These are phyloP conservation scores for Nannoperca australis DNA, from an alignment of 2,797 vertebrate species.

Conservation along the genomic window DNA sequence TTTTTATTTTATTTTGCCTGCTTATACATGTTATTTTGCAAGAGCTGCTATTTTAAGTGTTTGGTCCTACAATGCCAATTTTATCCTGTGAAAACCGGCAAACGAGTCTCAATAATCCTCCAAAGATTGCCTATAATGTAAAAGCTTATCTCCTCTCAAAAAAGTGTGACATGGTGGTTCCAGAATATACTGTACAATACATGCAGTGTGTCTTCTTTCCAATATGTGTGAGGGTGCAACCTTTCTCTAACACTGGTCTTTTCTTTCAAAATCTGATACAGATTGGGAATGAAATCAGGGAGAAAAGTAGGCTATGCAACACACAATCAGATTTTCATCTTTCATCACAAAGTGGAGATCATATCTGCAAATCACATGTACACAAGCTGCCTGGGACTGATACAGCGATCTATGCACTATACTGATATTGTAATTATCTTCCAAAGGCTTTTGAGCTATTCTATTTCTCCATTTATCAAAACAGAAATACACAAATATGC, in stretches of 20 bases:
- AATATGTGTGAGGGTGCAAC: neutral
- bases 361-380: constrained; percentile 48
- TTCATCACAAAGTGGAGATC: constrained; percentile 54
- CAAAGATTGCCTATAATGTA: constrained; percentile 20
- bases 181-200: neutral
- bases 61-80: constrained; percentile 33
- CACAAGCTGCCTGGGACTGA: constrained; percentile 47
- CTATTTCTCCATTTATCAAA: constrained; percentile 27
- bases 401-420: constrained; percentile 42
- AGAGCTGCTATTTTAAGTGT: constrained; percentile 38
- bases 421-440: constrained; percentile 50
- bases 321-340: constrained; percentile 40
- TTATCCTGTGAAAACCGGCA: constrained; percentile 32
- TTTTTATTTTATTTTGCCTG: constrained; percentile 56
- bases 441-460: constrained; percentile 42
- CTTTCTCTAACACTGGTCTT: constrained; percentile 9
- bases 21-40: constrained; percentile 39
- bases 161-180: constrained; percentile 13
- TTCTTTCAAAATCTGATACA: constrained; percentile 24
- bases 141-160: constrained; percentile 29
- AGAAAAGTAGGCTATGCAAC: constrained; percentile 6
- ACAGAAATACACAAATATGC: constrained; percentile 37
- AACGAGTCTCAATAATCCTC: constrained; percentile 42
- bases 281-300: constrained; percentile 20
- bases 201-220: neutral